phyloP scores from a whole-genome alignment of 2,797 vertebrate genomes.

The Channa striata region DNA sequence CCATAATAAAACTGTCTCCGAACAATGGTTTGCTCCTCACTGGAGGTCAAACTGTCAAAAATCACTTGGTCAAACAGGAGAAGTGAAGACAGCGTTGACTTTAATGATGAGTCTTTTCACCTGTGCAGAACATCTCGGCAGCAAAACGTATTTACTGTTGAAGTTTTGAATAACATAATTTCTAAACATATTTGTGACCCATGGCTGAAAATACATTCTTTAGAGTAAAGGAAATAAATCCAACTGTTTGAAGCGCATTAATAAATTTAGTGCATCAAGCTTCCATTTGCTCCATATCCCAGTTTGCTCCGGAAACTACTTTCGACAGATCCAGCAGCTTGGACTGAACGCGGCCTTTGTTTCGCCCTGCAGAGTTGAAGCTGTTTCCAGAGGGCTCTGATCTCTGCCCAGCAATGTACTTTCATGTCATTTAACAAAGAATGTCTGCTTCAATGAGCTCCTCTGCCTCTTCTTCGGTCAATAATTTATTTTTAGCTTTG shows the following conservation, averaged over 20 bases:
- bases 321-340: slow-evolving; percentile 24
- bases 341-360: slow-evolving; percentile 39
- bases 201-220: not conserved
- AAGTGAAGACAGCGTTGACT: not conserved
- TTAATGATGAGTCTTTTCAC: not conserved
- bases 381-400: slow-evolving; percentile 34
- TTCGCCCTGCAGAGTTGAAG: slow-evolving; percentile 26
- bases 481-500: not conserved
- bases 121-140: not conserved
- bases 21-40: slow-evolving; percentile 26
- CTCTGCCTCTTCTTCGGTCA: not conserved
- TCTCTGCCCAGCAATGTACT: slow-evolving; percentile 36
- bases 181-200: not conserved
- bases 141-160: no score
- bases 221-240: slow-evolving; percentile 6
- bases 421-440: slow-evolving; percentile 44
- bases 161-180: no score
- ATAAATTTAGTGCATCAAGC: not conserved
- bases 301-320: slow-evolving; percentile 13
- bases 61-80: slow-evolving; percentile 10
- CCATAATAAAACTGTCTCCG: slow-evolving; percentile 29
- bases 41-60: not conserved
- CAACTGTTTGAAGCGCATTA: not conserved
- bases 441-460: slow-evolving; percentile 8
- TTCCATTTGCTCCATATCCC: slow-evolving; percentile 24